Evolutionary conservation across 23 tunicate genomes (phyloP).

Genomic region (Aplidium turbinatum): DNA sequence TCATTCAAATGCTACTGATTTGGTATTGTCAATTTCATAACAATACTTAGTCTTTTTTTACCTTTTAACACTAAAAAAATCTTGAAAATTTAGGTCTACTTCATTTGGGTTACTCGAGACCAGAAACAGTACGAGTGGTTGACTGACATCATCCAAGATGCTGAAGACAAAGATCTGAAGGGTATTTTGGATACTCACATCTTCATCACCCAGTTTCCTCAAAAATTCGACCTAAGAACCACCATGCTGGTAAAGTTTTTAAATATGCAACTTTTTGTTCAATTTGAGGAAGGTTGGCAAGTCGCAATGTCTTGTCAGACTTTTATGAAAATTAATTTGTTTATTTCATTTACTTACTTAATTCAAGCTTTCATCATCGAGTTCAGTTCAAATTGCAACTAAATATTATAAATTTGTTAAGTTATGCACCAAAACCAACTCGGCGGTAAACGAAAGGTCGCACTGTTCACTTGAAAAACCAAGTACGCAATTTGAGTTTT

Average conservation of each 20-base stretch:
- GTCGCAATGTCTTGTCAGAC: too few species aligned
- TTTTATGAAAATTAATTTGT: too few species aligned
- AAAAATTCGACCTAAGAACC: conserved; percentile 84
- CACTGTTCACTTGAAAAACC: neutral
- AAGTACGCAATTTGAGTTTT: too few species aligned
- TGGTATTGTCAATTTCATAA: neutral
- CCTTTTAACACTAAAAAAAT: neutral
- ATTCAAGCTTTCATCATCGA: too few species aligned
- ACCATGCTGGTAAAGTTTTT: conserved; percentile 96
- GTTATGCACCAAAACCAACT: too few species aligned
- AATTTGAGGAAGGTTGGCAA: too few species aligned
- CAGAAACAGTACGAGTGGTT: conserved; percentile 97
- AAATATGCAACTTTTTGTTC: too few species aligned
- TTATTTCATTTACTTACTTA: neutral
- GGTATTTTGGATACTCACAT: conserved; percentile 76
- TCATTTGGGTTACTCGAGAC: conserved; percentile 89
- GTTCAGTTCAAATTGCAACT: too few species aligned
- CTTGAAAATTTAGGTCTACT: conserved; percentile 71
- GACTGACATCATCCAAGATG: conserved; percentile 89
- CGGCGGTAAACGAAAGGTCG: too few species aligned
- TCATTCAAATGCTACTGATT: neutral
- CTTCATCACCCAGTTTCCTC: conserved; percentile 89
- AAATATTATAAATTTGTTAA: too few species aligned
- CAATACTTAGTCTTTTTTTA: neutral
- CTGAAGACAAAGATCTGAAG: conserved; percentile 51